Conservation (phyloP, 2,113 vertebrate species). For the Muscicapa adusta region DNA sequence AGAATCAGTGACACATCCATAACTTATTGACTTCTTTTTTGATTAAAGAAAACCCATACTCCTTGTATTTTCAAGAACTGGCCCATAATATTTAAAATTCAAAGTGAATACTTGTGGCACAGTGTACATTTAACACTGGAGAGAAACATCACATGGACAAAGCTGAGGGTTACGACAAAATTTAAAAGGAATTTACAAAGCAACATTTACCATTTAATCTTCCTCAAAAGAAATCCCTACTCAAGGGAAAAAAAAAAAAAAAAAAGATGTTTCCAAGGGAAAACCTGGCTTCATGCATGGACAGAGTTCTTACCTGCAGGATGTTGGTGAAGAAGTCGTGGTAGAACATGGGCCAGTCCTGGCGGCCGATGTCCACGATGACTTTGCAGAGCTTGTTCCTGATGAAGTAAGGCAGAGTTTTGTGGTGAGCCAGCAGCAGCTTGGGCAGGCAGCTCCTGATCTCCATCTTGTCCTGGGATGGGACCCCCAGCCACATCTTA, state of each 20-base stretch:
- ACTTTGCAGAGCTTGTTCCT: constrained; percentile 98
- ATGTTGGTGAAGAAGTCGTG: constrained; percentile 98
- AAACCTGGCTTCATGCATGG: not conserved
- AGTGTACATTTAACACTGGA: not conserved
- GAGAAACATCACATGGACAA: fast-evolving
- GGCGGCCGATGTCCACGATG: constrained; percentile 96
- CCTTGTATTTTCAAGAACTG: not conserved
- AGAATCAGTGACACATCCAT: not conserved
- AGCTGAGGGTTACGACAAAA: not conserved
- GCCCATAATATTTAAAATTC: not conserved
- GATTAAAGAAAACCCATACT: not conserved
- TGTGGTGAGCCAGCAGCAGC: constrained; percentile 92
- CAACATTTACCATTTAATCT: not conserved
- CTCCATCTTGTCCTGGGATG: constrained; percentile 96
- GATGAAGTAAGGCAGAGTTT: constrained; percentile 94
- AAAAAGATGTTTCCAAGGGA: not conserved
- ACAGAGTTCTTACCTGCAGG: constrained; percentile 81
- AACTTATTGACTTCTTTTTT: not conserved
- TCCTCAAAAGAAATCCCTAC: not conserved
- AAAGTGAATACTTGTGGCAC: not conserved
- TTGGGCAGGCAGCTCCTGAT: constrained; percentile 96
- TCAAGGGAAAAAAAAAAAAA: not conserved
- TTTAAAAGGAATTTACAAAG: not conserved
- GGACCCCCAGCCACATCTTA: constrained; percentile 97
- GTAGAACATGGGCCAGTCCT: constrained; percentile 99